These are phyloP conservation scores for Beris chalybata DNA, from an alignment of 2,888 invertebrate genomes.

Conservation along the genomic window DNA sequence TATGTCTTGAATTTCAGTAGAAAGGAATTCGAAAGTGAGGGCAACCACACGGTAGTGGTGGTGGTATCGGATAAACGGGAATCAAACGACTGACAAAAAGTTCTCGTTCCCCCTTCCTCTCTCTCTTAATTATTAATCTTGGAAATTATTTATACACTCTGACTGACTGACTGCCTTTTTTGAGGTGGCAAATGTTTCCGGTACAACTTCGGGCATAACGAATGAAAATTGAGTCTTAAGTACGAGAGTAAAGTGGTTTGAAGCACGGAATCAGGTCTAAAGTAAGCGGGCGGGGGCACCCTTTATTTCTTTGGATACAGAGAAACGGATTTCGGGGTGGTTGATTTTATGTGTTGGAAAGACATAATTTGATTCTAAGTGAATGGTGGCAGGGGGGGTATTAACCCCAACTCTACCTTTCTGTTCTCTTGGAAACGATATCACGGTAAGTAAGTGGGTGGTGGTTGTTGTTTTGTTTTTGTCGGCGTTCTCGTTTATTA, in stretches of 20 bases:
- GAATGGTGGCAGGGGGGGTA: too few species aligned
- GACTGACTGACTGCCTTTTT: constrained; percentile 26
- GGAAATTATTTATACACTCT: constrained; percentile 33
- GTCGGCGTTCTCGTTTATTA: constrained; percentile 22
- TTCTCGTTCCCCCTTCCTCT: not conserved
- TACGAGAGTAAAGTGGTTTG: not conserved
- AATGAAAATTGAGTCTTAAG: constrained; percentile 25
- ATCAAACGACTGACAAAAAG: constrained; percentile 31
- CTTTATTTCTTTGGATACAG: too few species aligned
- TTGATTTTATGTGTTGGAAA: constrained; percentile 20
- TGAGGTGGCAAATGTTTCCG: constrained; percentile 19
- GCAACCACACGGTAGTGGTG: constrained; percentile 11
- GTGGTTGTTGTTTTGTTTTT: constrained; percentile 12
- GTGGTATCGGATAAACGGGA: constrained; percentile 28
- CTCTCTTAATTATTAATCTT: constrained; percentile 35
- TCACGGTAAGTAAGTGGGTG: not conserved
- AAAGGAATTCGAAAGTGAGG: not conserved
- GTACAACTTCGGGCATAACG: constrained; percentile 17
- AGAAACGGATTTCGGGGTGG: too few species aligned
- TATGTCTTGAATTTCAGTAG: not conserved
- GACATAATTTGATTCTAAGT: constrained; percentile 30
- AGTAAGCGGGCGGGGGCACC: too few species aligned
- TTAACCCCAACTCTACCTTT: too few species aligned
- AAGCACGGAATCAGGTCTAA: too few species aligned
- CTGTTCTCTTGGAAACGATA: too few species aligned